Conservation (phyloP, 2,888 invertebrate species). For the Oscheius sp. region DNA sequence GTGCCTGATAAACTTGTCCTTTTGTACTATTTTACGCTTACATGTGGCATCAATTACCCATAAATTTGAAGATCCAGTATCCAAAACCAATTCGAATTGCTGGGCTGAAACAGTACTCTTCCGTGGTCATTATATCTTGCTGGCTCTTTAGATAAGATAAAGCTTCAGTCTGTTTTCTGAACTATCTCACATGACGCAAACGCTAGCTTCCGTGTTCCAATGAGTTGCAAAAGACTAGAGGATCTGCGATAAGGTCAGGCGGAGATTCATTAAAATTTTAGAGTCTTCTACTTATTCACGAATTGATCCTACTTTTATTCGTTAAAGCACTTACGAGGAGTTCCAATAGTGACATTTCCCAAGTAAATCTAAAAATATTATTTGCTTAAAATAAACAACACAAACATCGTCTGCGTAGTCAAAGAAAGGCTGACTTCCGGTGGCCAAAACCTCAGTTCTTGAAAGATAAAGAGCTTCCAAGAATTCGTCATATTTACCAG, state of each 20-base stretch:
- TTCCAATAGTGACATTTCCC: slow-evolving; percentile 64
- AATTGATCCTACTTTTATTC: too few species aligned
- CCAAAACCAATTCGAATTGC: slow-evolving; percentile 55
- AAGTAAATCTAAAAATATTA: too few species aligned
- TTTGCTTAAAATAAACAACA: too few species aligned
- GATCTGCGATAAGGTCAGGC: too few species aligned
- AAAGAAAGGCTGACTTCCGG: slow-evolving; percentile 56
- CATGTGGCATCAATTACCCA: slow-evolving; percentile 63
- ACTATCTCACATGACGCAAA: too few species aligned
- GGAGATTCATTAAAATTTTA: too few species aligned
- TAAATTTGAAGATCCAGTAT: slow-evolving; percentile 63
- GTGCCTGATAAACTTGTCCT: too few species aligned
- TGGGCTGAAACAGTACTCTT: slow-evolving; percentile 33
- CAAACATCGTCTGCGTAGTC: slow-evolving; percentile 58
- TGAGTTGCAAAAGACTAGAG: too few species aligned
- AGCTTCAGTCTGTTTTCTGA: background rate
- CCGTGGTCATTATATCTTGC: background rate
- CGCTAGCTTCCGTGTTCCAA: too few species aligned
- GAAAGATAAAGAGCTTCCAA: slow-evolving; percentile 25
- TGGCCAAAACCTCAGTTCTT: slow-evolving; percentile 36
- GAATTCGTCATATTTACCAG: slow-evolving; percentile 31
- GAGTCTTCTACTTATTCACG: too few species aligned
- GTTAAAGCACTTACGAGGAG: slow-evolving; percentile 44
- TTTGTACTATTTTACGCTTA: too few species aligned
- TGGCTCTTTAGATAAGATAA: background rate